Evolutionary conservation across 1,140 invertebrate species (phyloP), one percentile per base, ranked within the genome.

Genomic region (Bombus superbus): DNA sequence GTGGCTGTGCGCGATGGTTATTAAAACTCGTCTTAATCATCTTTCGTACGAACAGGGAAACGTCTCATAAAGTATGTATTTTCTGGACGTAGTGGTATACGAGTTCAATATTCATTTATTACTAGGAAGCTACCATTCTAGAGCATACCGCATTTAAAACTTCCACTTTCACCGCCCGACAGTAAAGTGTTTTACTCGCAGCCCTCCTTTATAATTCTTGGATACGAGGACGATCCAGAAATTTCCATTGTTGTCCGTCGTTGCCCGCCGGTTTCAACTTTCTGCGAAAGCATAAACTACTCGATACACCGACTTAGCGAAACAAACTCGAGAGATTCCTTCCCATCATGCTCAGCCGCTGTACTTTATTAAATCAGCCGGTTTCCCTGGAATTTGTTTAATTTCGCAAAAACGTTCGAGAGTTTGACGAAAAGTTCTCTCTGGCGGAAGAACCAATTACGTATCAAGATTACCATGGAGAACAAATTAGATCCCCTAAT

Each of bases 81-180:
- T 18, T 47, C 28, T 38, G 42, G 18, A 53, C 59, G 11, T n/a
- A n/a, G 35, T 32, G 35, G 64, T 59, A 78, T 38, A 68, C 78
- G 42, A 35, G 40, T 74, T 59, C 59, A 78, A 78, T 83, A 78
- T 83, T 83, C 82, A 71, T 42, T 83, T 78, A 78, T 83, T 78
- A 78, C 77, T 83, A 78, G 42, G 66, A 22, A 66, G 32, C 59
- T 42, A 42, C 57, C 13, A 15, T 71, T 78, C n/a, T 83, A 38
- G 66, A 64, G 59, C 73, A 71, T 71, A 59, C 69, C 35, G 53
- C 82, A 57, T 78, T 83, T 83, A 69, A 83, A 83, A 71, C 64
- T 76, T 13, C 32, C 59, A 35, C 42, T 32, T 59, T 11, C 53
- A 11, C 15, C 42, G 9, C 4, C 1, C 40, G 9, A 42, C 59